These are phyloP conservation scores for Pachypanchax playfairii DNA, from an alignment of 2,113 vertebrate species.

Conservation along the genomic window DNA sequence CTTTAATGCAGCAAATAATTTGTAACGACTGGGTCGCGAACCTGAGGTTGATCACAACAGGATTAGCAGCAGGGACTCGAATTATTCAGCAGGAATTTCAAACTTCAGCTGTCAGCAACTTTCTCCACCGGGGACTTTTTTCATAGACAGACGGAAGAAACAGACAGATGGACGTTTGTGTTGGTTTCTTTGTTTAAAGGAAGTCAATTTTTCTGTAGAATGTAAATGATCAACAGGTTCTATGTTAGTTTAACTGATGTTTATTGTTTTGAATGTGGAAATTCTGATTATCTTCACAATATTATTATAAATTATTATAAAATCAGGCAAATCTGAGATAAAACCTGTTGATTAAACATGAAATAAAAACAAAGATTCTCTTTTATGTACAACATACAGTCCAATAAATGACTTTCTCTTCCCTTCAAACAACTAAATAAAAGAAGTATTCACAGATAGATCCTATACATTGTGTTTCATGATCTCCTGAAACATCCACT, in stretches of 20 bases:
- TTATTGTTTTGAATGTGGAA: too few species aligned
- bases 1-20: constrained; percentile 34
- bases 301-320: too few species aligned
- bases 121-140: background rate
- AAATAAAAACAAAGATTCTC: too few species aligned
- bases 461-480: constrained; percentile 20
- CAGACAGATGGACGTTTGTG: background rate
- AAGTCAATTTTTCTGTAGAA: too few species aligned
- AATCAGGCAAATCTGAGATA: too few species aligned
- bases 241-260: too few species aligned
- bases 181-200: constrained; percentile 1
- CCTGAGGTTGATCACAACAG: constrained; percentile 26
- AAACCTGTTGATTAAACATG: too few species aligned
- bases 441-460: too few species aligned
- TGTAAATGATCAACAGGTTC: too few species aligned
- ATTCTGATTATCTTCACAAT: too few species aligned
- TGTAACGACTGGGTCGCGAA: constrained; percentile 19
- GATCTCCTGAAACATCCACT: constrained; percentile 35
- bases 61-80: constrained; percentile 37
- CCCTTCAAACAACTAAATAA: background rate
- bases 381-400: too few species aligned
- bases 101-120: constrained; percentile 37
- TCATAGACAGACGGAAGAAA: constrained; percentile 6
- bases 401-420: background rate
- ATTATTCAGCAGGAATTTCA: constrained; percentile 39